These are phyloP conservation scores for Anabas testudineus DNA, from an alignment of 2,797 vertebrate genomes.

Conservation along the genomic window DNA sequence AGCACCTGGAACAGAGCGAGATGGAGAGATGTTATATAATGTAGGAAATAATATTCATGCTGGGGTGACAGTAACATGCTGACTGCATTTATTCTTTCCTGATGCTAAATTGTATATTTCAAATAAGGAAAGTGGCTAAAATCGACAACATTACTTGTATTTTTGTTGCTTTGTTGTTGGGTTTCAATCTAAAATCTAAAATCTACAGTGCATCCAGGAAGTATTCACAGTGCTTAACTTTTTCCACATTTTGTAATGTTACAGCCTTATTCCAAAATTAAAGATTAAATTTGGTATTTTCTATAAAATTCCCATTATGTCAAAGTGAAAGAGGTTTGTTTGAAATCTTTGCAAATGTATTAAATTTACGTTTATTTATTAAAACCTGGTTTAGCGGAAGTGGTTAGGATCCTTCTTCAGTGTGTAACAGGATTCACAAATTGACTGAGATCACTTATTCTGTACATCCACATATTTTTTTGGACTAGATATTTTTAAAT, in stretches of 20 bases:
- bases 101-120: too few relatives aligned
- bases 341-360: too few relatives aligned
- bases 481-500: not conserved
- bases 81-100: not conserved
- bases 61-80: not conserved
- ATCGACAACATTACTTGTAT: not conserved
- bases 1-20: slow-evolving; percentile 75
- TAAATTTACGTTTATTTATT: too few relatives aligned
- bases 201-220: too few relatives aligned
- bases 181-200: not conserved
- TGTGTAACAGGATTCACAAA: not conserved
- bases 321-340: too few relatives aligned
- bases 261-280: too few relatives aligned
- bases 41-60: not conserved
- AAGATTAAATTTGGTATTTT: too few relatives aligned
- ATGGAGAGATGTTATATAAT: slow-evolving; percentile 8
- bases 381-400: not conserved
- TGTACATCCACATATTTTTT: not conserved
- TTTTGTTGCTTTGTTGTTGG: not conserved
- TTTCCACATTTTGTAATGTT: too few relatives aligned
- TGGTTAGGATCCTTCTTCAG: not conserved
- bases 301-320: too few relatives aligned
- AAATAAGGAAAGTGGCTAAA: not conserved
- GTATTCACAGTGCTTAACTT: too few relatives aligned
- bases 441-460: too few relatives aligned